Evolutionary conservation across 2,797 vertebrate species (phyloP).

Genomic region (Urosaurus nigricauda): DNA sequence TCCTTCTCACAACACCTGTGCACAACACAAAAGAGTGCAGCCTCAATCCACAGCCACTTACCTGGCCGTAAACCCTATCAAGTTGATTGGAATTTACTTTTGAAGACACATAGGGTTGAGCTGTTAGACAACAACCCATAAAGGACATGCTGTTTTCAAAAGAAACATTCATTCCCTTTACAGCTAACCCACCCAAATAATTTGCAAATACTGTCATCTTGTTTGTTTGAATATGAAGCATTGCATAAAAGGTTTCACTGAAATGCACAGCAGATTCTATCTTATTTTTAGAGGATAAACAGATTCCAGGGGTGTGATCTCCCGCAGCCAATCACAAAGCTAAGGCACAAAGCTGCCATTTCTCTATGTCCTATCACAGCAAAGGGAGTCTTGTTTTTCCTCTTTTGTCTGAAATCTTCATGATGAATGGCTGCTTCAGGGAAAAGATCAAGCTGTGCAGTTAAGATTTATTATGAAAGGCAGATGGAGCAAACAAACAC

Average conservation of each 20-base stretch:
- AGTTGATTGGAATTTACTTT: background rate
- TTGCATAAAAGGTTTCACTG: constrained; percentile 57
- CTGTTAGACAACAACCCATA: constrained; percentile 37
- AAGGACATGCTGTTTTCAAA: constrained; percentile 41
- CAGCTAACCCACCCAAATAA: constrained; percentile 22
- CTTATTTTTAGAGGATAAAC: constrained; percentile 76
- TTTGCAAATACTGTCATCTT: constrained; percentile 54
- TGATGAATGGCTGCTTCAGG: constrained; percentile 67
- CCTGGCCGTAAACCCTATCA: background rate
- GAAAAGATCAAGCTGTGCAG: constrained; percentile 60
- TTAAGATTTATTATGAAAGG: constrained; percentile 57
- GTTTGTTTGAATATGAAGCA: constrained; percentile 60
- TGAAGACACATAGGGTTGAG: background rate
- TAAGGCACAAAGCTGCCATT: constrained; percentile 61
- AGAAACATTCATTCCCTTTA: constrained; percentile 30
- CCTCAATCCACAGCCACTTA: background rate
- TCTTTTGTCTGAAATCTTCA: constrained; percentile 34
- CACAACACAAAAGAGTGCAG: constrained; percentile 10
- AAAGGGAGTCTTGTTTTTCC: constrained; percentile 61
- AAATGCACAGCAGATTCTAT: constrained; percentile 55
- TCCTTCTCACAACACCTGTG: constrained; percentile 33
- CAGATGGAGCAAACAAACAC: constrained; percentile 58
- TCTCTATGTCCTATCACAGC: constrained; percentile 73
- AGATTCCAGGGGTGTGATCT: constrained; percentile 89
- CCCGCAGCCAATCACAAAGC: constrained; percentile 79